Percentiles rank a stretch among this genome's conserved stretches.
Evolutionary conservation across 2,888 invertebrate genomes (phyloP).

Genomic region (Lomographa bimaculata): DNA sequence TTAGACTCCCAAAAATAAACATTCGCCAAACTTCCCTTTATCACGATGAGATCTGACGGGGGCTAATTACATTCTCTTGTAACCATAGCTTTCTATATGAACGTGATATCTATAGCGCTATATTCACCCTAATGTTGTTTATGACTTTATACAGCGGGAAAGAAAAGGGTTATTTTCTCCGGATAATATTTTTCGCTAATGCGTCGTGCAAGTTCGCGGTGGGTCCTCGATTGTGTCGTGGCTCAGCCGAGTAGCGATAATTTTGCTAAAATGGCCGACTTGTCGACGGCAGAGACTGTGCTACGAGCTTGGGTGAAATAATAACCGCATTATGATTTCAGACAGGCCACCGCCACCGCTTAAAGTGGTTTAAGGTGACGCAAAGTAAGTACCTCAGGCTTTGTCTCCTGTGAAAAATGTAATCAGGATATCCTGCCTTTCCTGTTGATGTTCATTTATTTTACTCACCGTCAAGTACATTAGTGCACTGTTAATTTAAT

Average conservation of each 20-base stretch:
- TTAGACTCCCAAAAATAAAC: conserved; percentile 31
- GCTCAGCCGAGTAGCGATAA: conserved; percentile 75
- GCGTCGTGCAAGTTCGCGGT: conserved; percentile 64
- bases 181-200: conserved; percentile 63
- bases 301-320: conserved; percentile 70
- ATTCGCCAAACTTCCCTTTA: conserved; percentile 38
- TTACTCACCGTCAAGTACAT: conserved; percentile 29
- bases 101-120: conserved; percentile 34
- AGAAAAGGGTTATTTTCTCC: conserved; percentile 54
- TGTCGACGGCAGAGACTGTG: conserved; percentile 75
- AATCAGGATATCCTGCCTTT: conserved; percentile 52
- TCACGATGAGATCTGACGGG: conserved; percentile 42
- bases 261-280: conserved; percentile 75
- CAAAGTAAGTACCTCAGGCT: conserved; percentile 53
- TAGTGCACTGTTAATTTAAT: conserved; percentile 10
- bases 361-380: conserved; percentile 72
- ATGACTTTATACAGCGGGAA: conserved; percentile 22
- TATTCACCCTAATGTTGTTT: conserved; percentile 19
- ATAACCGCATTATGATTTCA: conserved; percentile 79
- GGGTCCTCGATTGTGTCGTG: conserved; percentile 67
- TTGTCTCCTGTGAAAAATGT: conserved; percentile 58
- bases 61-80: conserved; percentile 49
- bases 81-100: conserved; percentile 39
- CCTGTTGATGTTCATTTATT: conserved; percentile 47
- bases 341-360: conserved; percentile 67